Evolutionary conservation across 1,140 invertebrate genomes (phyloP), one percentile per base, ranked within the genome.

Genomic region (Leptopilina boulardi): DNA sequence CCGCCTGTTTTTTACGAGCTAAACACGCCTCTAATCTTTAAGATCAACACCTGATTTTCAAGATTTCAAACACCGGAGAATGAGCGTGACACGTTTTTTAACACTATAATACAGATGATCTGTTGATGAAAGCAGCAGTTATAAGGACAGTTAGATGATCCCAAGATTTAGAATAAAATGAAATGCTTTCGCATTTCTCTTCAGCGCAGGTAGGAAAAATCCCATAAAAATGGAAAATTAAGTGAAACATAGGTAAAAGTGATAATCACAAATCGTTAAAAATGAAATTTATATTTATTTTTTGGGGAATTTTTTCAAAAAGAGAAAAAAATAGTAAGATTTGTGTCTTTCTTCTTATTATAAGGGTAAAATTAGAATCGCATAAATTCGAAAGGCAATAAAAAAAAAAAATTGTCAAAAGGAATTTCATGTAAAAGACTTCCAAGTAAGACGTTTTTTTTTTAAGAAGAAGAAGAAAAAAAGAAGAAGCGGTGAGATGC

Each of bases 41-140:
- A 66, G 26, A 66, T 66, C 59, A 30, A 66, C 59, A 66, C 59
- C 59, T 66, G 59, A 66, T 66, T 66, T 66, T 15, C 10, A n/a
- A 30, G 59, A 66, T 66, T 66, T 66, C 59, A 5, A 23, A 30
- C 26, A 23, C 6, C 15, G 15, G 13, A 30, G n/a, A 66, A 66
- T 30, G 59, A 13, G 59, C 59, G 59, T 66, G 59, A 66, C 21
- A 66, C 21, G 21, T 26, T 66, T 66, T 66, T 66, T 66, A 66
- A 66, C 59, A 26, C 59, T n/a, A 2, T 2, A n/a, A 66, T 66
- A 34, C 30, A 34, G 21, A 66, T 34, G 59, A n/a, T n/a, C n/a
- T 30, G 59, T 66, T 66, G 59, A 66, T 66, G 59, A 66, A 66
- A 66, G 59, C 34, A 38, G 9, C 59, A 66, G 59, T 23, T 30